Base-by-base conservation (phyloP, 2,888 invertebrate species). In the Acanthococcus lagerstroemiae region DNA sequence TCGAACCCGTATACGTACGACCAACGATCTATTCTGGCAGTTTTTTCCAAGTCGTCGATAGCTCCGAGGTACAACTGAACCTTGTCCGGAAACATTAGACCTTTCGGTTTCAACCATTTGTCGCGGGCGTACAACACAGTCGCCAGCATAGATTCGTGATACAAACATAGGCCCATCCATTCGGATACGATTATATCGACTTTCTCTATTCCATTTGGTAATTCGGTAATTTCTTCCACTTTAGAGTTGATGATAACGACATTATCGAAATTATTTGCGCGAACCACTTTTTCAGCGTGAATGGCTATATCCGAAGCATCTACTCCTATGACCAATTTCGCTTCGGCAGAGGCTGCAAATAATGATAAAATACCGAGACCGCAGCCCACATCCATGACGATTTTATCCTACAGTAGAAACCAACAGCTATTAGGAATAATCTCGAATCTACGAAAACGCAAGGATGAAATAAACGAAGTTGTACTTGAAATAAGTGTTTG, bases 351-450 rank as follows among this genome's bases (percentile, higher is more conserved):
- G 12, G 95, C 95, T 69, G 93, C 90, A 80, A 99, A 99, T 92
- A 99, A 95, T 15, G 95, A 95, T 25, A 99, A 79, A 71, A 99
- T 96, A 25, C 94, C 93, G 0, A 97, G 96, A 22, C 99, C 99
- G 78, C 96, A 96, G 30, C 99, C 99, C 65, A 99, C 85, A 79
- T 99, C 99, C 68, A 99, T 78, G 19, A 99, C 91, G 22, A 83
- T 78, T 77, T 92, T 93, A 46, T 83, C 85, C 72, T 79, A 79
- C 58, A 95, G 81, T 1, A 24, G 25, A 54, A 30, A 27, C 17
- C 60, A 95, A 81, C 1, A 24, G 54, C 7, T 27, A 21, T 55
- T 27, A 9, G n/a, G 30, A 4, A 27, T 55, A 4, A 27, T 27
- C 17, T 26, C 7, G 37, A 37, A 37, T 37, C 12, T n/a, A 37